These are phyloP conservation scores for Otis tarda DNA, from an alignment of 2,113 vertebrate genomes.

Conservation along the genomic window DNA sequence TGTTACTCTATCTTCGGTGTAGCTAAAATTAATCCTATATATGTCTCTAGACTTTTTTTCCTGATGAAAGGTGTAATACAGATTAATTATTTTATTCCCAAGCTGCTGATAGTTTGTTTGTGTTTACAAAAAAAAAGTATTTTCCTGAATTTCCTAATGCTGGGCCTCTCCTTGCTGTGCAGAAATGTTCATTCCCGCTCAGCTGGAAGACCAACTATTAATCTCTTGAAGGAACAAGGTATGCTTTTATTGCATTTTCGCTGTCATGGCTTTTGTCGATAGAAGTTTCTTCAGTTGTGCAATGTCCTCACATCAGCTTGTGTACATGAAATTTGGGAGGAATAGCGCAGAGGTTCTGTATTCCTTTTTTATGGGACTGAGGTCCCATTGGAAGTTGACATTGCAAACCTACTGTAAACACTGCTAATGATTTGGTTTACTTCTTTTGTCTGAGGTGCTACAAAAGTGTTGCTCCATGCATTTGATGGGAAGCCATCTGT, in stretches of 20 bases:
- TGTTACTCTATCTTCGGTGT: neutral
- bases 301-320: neutral
- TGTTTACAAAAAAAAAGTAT: neutral
- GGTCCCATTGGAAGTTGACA: neutral
- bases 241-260: neutral
- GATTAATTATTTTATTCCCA: neutral
- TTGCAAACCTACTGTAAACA: neutral
- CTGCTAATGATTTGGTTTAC: neutral
- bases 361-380: neutral
- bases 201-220: constrained; percentile 93
- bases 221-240: constrained; percentile 93
- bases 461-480: constrained; percentile 90
- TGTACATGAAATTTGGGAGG: neutral
- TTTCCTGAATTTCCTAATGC: neutral
- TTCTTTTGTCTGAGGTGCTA: constrained; percentile 75
- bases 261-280: neutral
- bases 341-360: neutral
- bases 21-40: neutral
- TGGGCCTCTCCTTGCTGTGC: constrained; percentile 18
- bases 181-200: constrained; percentile 98
- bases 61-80: neutral
- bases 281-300: neutral
- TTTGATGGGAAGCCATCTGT: constrained; percentile 94
- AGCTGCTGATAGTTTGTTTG: neutral
- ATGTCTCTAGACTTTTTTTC: neutral